phyloP scores from a whole-genome alignment of 1,140 invertebrate species.

The Drosophila hydei region DNA sequence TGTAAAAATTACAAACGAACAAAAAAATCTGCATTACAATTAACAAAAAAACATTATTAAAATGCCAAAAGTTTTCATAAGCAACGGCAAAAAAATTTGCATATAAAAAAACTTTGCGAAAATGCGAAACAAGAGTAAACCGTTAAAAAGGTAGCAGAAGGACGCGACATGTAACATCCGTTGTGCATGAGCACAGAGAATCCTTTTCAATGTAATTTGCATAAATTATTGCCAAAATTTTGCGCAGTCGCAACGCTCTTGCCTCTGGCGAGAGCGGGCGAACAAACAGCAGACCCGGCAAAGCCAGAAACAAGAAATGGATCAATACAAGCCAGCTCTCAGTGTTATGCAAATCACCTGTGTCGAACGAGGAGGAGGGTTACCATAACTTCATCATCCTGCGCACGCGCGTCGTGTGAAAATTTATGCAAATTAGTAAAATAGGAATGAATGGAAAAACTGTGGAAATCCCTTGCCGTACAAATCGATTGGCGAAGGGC shows the following conservation, averaged over 20 bases:
- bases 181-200: conserved; percentile 54
- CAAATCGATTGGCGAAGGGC: conserved; percentile 45
- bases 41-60: conserved; percentile 73
- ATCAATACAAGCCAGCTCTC: conserved; percentile 47
- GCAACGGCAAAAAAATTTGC: conserved; percentile 59
- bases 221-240: conserved; percentile 81
- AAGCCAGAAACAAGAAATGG: conserved; percentile 16
- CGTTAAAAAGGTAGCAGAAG: conserved; percentile 36
- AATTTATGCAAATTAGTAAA: conserved; percentile 62
- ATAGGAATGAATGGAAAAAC: conserved; percentile 27
- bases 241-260: conserved; percentile 42
- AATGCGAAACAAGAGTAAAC: conserved; percentile 56
- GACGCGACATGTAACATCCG: conserved; percentile 68
- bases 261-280: conserved; percentile 31
- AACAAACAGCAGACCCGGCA: not conserved
- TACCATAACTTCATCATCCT: conserved; percentile 8
- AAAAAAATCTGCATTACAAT: conserved; percentile 83
- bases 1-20: conserved; percentile 77
- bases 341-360: conserved; percentile 83
- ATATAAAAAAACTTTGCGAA: conserved; percentile 67
- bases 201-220: conserved; percentile 62
- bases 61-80: conserved; percentile 59
- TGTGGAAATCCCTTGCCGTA: conserved; percentile 25
- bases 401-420: conserved; percentile 69
- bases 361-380: conserved; percentile 55